A percentile compares a stretch with the other conserved stretches of the same genome.
Evolutionary conservation across 2,888 invertebrate genomes (phyloP).

Genomic region (Baccha elongata): DNA sequence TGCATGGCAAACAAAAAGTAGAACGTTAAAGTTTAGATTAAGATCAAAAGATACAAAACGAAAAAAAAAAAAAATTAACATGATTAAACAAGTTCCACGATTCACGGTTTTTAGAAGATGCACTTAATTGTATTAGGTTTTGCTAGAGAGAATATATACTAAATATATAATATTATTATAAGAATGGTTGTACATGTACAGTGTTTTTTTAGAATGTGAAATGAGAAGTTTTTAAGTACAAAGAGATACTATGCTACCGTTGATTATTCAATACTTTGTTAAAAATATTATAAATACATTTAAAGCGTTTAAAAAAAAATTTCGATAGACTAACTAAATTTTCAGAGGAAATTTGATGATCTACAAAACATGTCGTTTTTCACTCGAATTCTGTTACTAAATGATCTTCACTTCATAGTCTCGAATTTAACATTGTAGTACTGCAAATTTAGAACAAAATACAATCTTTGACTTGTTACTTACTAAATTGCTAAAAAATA

Average conservation of each 20-base stretch:
- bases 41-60: neutral
- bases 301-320: no score
- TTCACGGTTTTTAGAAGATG: constrained; percentile 36
- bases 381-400: no score
- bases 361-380: no score
- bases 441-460: no score
- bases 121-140: constrained; percentile 21
- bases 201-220: neutral
- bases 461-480: no score
- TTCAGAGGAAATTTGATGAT: no score
- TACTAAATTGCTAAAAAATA: no score
- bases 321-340: no score
- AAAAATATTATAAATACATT: no score
- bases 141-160: constrained; percentile 38
- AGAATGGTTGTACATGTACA: constrained; percentile 1
- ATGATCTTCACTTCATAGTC: no score
- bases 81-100: constrained; percentile 64
- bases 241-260: constrained; percentile 10
- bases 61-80: constrained; percentile 16
- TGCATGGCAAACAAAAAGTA: neutral
- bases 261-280: no score
- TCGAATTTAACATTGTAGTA: no score
- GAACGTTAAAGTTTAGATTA: constrained; percentile 6
- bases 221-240: neutral
- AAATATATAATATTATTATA: neutral